phyloP scores from a whole-genome alignment of 1,140 invertebrate species.

The Prorops nasuta region DNA sequence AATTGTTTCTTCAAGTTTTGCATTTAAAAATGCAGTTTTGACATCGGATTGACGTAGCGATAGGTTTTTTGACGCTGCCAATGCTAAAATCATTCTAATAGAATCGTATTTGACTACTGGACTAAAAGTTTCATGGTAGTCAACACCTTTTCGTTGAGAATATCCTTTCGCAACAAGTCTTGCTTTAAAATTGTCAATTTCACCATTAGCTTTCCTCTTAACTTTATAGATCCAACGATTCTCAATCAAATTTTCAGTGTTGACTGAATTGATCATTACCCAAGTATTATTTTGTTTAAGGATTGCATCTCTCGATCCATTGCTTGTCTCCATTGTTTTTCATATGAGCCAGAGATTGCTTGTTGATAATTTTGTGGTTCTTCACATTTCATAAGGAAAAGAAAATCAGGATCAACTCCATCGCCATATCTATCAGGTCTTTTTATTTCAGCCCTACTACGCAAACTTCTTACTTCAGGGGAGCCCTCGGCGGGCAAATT shows the following conservation, averaged over 20 bases:
- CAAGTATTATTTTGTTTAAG: neutral
- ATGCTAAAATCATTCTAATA: conserved; percentile 2
- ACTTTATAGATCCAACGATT: neutral
- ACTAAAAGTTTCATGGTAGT: conserved; percentile 13
- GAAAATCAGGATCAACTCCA: neutral
- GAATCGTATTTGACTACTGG: conserved; percentile 8
- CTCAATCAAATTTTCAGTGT: neutral
- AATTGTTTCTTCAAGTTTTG: neutral
- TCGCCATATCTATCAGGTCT: neutral
- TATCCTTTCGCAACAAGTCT: neutral
- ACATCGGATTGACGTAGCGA: neutral
- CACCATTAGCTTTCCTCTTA: neutral
- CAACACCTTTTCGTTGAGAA: neutral
- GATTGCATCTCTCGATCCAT: conserved; percentile 1
- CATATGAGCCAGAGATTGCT: neutral
- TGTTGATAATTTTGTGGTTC: neutral
- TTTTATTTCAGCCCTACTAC: neutral
- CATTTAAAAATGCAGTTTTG: conserved; percentile 2
- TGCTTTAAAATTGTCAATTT: neutral
- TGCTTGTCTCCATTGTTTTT: neutral
- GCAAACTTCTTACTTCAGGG: neutral
- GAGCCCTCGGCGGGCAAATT: no score
- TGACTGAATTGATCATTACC: neutral
- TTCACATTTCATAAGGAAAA: neutral
- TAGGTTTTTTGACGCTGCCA: conserved; percentile 8